Conservation (phyloP, 1,140 invertebrate genomes). For the Lordiphosa mommai region DNA sequence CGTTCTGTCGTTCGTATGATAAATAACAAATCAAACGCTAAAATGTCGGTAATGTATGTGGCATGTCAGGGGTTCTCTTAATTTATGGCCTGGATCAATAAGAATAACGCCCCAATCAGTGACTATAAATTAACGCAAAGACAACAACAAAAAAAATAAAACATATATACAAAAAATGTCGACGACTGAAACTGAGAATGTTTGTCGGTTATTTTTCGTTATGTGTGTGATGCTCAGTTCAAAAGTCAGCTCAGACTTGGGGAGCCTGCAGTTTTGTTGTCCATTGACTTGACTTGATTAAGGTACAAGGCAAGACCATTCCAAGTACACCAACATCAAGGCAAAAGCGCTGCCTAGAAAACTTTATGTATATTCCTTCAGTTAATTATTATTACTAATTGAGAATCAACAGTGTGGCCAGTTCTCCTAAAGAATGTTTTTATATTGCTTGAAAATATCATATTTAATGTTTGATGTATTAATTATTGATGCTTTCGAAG, state of each 20-base stretch:
- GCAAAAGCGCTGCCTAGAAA: too few species aligned
- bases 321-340: neutral
- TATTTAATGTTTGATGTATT: too few species aligned
- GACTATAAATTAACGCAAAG: constrained; percentile 78
- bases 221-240: constrained; percentile 17
- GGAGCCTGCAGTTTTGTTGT: neutral
- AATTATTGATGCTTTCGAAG: too few species aligned
- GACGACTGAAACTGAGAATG: constrained; percentile 68
- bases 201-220: constrained; percentile 49
- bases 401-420: too few species aligned
- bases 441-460: too few species aligned
- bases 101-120: constrained; percentile 79
- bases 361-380: too few species aligned
- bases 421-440: too few species aligned
- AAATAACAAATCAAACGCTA: constrained; percentile 80
- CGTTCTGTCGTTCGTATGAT: constrained; percentile 62
- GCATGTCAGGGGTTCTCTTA: constrained; percentile 73
- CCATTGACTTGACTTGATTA: neutral
- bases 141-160: constrained; percentile 60
- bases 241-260: constrained; percentile 9
- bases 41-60: constrained; percentile 79
- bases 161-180: constrained; percentile 50
- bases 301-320: neutral
- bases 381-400: too few species aligned
- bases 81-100: constrained; percentile 79